Conservation (phyloP, 2,888 invertebrate species). For the Mythimna vitellina region DNA sequence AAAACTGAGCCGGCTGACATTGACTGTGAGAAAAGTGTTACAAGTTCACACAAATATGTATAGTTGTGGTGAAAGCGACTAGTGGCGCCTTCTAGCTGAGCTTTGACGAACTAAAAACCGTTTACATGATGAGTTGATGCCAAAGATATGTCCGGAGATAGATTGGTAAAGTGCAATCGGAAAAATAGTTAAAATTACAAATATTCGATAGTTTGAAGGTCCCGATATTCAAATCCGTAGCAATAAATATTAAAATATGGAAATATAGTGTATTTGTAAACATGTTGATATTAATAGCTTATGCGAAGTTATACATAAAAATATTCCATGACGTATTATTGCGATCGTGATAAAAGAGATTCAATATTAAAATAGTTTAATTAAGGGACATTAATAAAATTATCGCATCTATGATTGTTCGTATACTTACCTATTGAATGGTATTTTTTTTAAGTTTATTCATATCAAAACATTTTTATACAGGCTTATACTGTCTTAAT, state of each 20-base stretch:
- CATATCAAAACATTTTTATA: not conserved
- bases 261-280: not conserved
- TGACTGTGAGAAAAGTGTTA: constrained; percentile 74
- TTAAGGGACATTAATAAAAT: not conserved
- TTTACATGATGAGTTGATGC: constrained; percentile 54
- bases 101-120: constrained; percentile 61
- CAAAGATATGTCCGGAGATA: constrained; percentile 58
- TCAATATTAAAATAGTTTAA: not conserved
- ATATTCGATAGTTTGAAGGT: not conserved
- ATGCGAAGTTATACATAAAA: not conserved
- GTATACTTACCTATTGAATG: not conserved
- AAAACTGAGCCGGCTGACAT: constrained; percentile 69
- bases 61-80: constrained; percentile 70
- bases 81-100: constrained; percentile 67
- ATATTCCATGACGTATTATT: not conserved
- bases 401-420: not conserved
- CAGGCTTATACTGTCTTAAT: not conserved
- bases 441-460: not conserved
- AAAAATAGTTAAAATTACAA: not conserved
- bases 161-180: not conserved
- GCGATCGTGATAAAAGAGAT: not conserved
- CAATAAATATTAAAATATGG: not conserved
- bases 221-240: not conserved
- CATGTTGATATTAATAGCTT: not conserved
- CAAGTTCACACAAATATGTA: constrained; percentile 73